Evolutionary conservation across 2,888 invertebrate genomes (phyloP).

Genomic region (Patella depressa): DNA sequence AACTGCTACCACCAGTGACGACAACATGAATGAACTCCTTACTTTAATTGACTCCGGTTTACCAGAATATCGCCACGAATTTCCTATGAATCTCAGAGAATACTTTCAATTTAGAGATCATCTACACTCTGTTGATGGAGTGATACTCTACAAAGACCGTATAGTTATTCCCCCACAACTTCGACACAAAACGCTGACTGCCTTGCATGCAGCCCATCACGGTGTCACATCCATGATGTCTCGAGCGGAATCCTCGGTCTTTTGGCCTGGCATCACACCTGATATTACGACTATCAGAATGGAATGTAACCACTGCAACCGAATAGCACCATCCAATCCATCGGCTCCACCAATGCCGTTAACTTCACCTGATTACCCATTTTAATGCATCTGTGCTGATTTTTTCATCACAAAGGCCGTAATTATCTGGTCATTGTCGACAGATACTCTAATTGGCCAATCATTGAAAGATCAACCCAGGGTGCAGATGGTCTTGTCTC

Average conservation of each 20-base stretch:
- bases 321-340: constrained; percentile 44
- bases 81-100: constrained; percentile 17
- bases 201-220: constrained; percentile 38
- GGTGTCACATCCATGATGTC: constrained; percentile 33
- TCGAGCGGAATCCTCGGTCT: constrained; percentile 42
- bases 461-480: constrained; percentile 33
- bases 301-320: constrained; percentile 38
- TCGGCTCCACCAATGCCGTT: constrained; percentile 41
- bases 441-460: constrained; percentile 46
- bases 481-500: constrained; percentile 34
- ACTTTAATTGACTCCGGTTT: constrained; percentile 28
- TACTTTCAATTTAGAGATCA: constrained; percentile 28
- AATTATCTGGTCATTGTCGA: constrained; percentile 44
- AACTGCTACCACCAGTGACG: constrained; percentile 28
- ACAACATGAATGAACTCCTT: constrained; percentile 20
- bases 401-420: constrained; percentile 37
- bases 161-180: constrained; percentile 46
- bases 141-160: constrained; percentile 40
- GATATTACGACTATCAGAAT: constrained; percentile 29
- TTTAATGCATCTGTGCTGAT: constrained; percentile 38
- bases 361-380: constrained; percentile 36
- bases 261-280: constrained; percentile 51
- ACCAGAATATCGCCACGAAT: constrained; percentile 16
- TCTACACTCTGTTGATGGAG: constrained; percentile 29
- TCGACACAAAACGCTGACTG: constrained; percentile 27